Evolutionary conservation across 2,888 invertebrate species (phyloP), one percentile per base, ranked within the genome.

Genomic region (Chrysodeixis includens): DNA sequence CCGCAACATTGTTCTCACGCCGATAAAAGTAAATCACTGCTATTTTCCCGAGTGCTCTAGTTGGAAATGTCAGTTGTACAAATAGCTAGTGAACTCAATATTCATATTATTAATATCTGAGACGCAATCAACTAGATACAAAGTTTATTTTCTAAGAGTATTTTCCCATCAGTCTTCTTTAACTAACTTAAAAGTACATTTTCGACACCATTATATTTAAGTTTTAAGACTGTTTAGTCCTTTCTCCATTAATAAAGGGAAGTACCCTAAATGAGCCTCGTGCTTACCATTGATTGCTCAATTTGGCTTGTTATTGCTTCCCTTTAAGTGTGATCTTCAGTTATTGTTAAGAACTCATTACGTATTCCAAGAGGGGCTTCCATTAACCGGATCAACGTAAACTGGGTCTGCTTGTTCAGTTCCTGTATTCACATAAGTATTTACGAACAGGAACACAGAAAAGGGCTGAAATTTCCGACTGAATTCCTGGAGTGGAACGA

Each of bases 401-500:
- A 66, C 63, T 54, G 44, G 16, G 56, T 30, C 22, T 49, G n/a
- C n/a, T n/a, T n/a, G 18, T 66, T 20, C 57, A 72, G 67, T 63
- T 71, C 63, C 69, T 63, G 56, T 66, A 62, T 64, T 70, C 69
- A 71, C 61, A 67, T 69, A 74, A 76, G 68, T 75, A 76, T 83
- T 82, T 75, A 77, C 70, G 64, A 58, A 66, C 69, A 76, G 54
- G 62, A 56, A 64, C 73, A 71, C 78, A 75, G n/a, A 81, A 80
- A 82, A 79, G 70, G 74, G 77, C 70, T 71, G 66, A 67, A 79
- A 82, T 80, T 76, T 79, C 77, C 76, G 77, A 75, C 74, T 78
- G 64, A 82, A 86, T 84, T 83, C 83, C 81, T 68, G 69, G 74
- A 74, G 71, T 62, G 64, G 74, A 82, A 85, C 78, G 74, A 72